Base-by-base conservation (phyloP, 2,113 vertebrate species). In the Grammomys dolichurus region DNA sequence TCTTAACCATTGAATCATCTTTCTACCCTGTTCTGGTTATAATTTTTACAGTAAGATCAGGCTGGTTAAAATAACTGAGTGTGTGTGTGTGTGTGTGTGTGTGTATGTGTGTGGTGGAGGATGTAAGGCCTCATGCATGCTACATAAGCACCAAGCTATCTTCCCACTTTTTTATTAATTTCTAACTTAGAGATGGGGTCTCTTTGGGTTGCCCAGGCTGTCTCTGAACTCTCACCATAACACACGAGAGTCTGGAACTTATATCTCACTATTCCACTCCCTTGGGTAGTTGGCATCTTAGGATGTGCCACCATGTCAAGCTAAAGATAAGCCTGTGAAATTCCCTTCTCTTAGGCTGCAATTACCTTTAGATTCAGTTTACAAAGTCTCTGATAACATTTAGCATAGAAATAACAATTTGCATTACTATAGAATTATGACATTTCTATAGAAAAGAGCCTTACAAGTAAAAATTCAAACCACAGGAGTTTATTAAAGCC, bases 341-440 rank as follows among this genome's bases (percentile, higher is more conserved):
- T 93, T 24, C 67, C 69, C 77, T 86, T 92, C 31, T 70, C 28
- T 78, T 56, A 90, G 65, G 19, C 31, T 89, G 51, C 40, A 92
- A 91, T 11, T 72, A 26, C 90, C 63, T 84, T 54, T 4, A 89
- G 70, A 91, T 72, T 3, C n/a, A 72, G 58, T 58, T 89, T 67
- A 97, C 63, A 48, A 97, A 94, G 65, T 51, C 20, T 19, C 63
- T 46, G 48, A 43, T 78, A 72, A 91, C 36, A 86, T 96, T 91
- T 19, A 56, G 13, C 36, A 80, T 75, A 86, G 58, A 87, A 72
- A 51, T n/a, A 58, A 2, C 51, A 89, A 54, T 65, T 89, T 91
- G 65, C 28, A 94, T 63, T 92, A 89, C 14, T 87, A 80, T 17
- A 1, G 51, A 51, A 24, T 88, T 12, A 67, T 2, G 46, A 76